Base-by-base conservation (phyloP, 2,113 vertebrate species). In the Formicarius rufipectus region DNA sequence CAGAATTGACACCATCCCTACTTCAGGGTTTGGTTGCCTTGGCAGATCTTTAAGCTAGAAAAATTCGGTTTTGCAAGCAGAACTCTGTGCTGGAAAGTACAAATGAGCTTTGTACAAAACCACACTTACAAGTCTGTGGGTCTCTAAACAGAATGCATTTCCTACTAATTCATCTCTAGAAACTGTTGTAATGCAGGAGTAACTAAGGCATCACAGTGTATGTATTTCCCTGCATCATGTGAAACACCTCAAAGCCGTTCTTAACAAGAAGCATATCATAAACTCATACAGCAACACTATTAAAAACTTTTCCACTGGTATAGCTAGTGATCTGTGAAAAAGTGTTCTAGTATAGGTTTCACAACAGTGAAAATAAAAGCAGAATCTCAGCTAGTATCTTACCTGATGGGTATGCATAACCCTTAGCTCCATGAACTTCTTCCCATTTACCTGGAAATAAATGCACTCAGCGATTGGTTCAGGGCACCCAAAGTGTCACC, bases 391-490 rank as follows among this genome's bases (percentile, higher is more conserved):
- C 9, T 45, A 90, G 9, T 6, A 45, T 47, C 28, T 83, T 63
- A 35, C 27, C 15, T 49, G 3, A 9, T 64, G 19, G 27, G 4
- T 45, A 4, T 31, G 14, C 1, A 7, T 17, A 63, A 72, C 6
- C 7, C 10, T 28, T 64, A 77, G 9, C 12, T 92, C 30, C 55
- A n/a, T 8, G 3, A 59, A n/a, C 12, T 44, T 15, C 21, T 39
- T 59, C 39, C 30, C 4, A 4, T 27, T 4, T 3, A 27, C 5
- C 5, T 35, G 23, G 19, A 73, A 93, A 44, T 47, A 77, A 81
- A 44, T 20, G 5, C 2, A 24, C 3, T 42, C 16, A 21, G 6
- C 64, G 21, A 3, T 1, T 49, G 7, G 4, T 52, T 42, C 3
- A 7, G 10, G 30, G 3, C 23, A 69, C 23, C 10, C 9, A 22